These are phyloP conservation scores for Desmophyllum pertusum DNA, from an alignment of 92 coral and sea anemone genomes.

Conservation along the genomic window DNA sequence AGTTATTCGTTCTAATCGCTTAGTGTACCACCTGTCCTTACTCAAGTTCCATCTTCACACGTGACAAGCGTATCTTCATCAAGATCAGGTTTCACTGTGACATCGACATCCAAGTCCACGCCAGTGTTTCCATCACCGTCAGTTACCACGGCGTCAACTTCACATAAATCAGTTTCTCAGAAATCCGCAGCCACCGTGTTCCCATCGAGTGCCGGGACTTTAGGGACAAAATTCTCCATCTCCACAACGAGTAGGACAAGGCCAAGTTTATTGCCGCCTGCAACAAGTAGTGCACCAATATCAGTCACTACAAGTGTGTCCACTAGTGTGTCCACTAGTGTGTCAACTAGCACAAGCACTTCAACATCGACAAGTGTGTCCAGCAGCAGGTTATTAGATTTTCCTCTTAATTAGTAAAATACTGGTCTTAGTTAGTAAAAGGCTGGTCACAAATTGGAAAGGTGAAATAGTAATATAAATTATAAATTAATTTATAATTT, in stretches of 20 bases:
- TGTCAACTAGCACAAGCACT: neutral
- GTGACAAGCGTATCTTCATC: slow-evolving; percentile 21
- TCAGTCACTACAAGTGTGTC: neutral
- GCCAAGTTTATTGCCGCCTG: slow-evolving; percentile 36
- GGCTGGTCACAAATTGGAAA: too few species aligned
- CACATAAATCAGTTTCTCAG: slow-evolving; percentile 20
- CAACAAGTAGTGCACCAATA: too few species aligned
- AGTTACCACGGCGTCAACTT: neutral
- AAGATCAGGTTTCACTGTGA: slow-evolving; percentile 13
- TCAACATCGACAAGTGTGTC: slow-evolving; percentile 20
- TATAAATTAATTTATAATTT: too few species aligned
- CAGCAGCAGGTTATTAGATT: neutral
- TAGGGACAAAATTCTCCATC: slow-evolving; percentile 26
- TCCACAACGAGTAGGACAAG: slow-evolving; percentile 28
- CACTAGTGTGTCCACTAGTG: neutral
- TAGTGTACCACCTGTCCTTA: slow-evolving; percentile 15
- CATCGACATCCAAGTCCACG: slow-evolving; percentile 28
- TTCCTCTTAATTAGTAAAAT: too few species aligned
- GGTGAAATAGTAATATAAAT: too few species aligned
- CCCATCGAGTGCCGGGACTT: slow-evolving; percentile 18
- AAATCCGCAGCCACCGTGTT: slow-evolving; percentile 22
- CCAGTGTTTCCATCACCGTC: slow-evolving; percentile 39
- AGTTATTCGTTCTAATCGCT: neutral
- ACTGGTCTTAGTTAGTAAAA: too few species aligned
- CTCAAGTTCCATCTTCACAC: slow-evolving; percentile 44